phyloP scores from a whole-genome alignment of 1,140 invertebrate species.

The Dendrolimus kikuchii region DNA sequence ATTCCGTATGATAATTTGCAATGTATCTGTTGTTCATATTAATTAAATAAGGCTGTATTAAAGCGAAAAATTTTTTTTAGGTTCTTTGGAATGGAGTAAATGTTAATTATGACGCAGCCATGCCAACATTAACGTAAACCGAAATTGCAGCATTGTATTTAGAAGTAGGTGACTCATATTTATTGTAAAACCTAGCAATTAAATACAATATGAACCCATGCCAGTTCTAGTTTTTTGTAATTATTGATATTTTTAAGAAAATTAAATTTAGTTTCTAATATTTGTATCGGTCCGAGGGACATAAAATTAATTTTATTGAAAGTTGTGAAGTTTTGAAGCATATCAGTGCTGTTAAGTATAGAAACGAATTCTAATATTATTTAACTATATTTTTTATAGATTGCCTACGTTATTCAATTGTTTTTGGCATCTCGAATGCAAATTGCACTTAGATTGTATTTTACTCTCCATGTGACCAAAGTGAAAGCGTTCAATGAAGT shows the following conservation, averaged over 20 bases:
- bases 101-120: too few relatives aligned
- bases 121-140: too few relatives aligned
- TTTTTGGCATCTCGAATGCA: too few relatives aligned
- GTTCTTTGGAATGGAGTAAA: too few relatives aligned
- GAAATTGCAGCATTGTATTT: too few relatives aligned
- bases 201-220: too few relatives aligned
- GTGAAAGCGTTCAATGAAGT: conserved; percentile 11
- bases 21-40: too few relatives aligned
- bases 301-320: conserved; percentile 34
- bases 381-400: conserved; percentile 30
- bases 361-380: conserved; percentile 19
- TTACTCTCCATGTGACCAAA: conserved; percentile 63
- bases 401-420: conserved; percentile 5
- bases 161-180: too few relatives aligned
- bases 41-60: too few relatives aligned
- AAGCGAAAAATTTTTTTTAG: too few relatives aligned
- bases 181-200: too few relatives aligned
- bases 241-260: neutral
- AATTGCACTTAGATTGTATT: conserved; percentile 5
- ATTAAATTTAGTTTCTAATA: conserved; percentile 5
- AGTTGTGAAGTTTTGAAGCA: conserved; percentile 49
- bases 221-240: neutral
- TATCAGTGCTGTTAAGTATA: conserved; percentile 45
- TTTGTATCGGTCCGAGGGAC: conserved; percentile 24
- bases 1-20: too few relatives aligned